Base-by-base conservation (phyloP, 92 coral and sea anemone genomes). In the Porites cylindrica region DNA sequence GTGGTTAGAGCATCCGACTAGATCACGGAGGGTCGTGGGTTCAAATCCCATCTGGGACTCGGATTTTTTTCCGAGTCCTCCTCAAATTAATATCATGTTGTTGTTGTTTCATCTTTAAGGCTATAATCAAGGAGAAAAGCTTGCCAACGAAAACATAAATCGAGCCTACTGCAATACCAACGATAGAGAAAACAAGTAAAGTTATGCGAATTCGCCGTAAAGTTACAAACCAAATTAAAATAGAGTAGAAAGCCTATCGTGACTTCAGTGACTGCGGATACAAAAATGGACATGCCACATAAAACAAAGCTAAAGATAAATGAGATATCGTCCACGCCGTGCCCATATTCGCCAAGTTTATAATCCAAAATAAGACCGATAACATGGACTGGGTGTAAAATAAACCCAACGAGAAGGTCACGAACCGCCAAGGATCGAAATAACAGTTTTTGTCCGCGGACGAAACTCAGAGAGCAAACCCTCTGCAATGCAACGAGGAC, bases 371-470 rank as follows among this genome's bases (percentile, higher is more conserved):
- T 16, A 38, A 67, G 26, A 20, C 26, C 24, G 32, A 14, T 67
- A 11, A 8, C 72, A 7, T 20, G 29, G 1, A 67, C 18, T 7
- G 72, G 72, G 16, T 62, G 70, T 38, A 66, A 24, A 11, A 77
- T 77, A 12, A 77, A 29, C 7, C 82, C 82, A 60, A 60, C 70
- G 12, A 3, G 32, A 29, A 77, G 38, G n/a, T 77, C 82, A 18
- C 56, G 38, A 26, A 38, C 13, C 4, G 82, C 82, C 13, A 61
- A 47, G 24, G 32, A 77, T 43, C 82, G 82, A 62, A 77, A 77
- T 7, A 77, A 14, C 5, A 60, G 70, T 29, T 63, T 26, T 61
- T 43, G 56, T 38, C 43, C 70, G 82, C 8, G 66, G 70, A 16
- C 62, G 70, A 77, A 62, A 58, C n/a, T n/a, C n/a, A n/a, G n/a